Evolutionary conservation across 53 echinoderm and acorn worm genomes (phyloP).

Genomic region (Apostichopus leukothele): DNA sequence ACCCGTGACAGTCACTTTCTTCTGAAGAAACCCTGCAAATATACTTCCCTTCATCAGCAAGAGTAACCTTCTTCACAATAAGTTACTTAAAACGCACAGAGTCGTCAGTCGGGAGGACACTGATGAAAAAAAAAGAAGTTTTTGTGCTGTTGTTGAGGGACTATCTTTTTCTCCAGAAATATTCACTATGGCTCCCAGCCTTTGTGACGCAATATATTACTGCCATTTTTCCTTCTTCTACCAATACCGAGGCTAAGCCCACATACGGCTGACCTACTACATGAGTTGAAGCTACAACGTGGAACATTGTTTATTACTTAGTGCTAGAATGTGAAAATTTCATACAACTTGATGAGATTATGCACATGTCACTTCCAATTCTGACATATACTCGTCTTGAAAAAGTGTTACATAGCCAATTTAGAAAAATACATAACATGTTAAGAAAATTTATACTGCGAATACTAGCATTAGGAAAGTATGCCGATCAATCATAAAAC

Average conservation of each 20-base stretch:
- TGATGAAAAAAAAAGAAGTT: not conserved
- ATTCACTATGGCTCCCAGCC: not conserved
- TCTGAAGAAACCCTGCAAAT: not conserved
- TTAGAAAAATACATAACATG: no score
- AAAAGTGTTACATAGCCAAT: no score
- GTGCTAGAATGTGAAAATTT: no score
- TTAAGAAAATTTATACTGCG: no score
- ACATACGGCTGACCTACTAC: no score
- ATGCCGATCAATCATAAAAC: no score
- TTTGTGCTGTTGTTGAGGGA: not conserved
- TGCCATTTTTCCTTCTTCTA: not conserved
- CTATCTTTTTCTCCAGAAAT: not conserved
- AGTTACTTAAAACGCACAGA: not conserved
- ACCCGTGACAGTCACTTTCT: not conserved
- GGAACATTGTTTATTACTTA: no score
- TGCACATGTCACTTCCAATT: no score
- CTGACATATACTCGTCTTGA: no score
- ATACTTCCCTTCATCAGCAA: not conserved
- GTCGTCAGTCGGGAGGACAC: not conserved
- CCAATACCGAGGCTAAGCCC: not conserved
- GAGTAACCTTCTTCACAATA: not conserved
- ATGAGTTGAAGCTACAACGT: no score
- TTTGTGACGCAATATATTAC: not conserved
- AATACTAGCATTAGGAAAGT: no score
- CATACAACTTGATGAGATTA: no score